Percentiles rank a stretch among this genome's conserved stretches.
Evolutionary conservation across 64 coral and sea anemone species (phyloP).

Genomic region (Montipora cactus): DNA sequence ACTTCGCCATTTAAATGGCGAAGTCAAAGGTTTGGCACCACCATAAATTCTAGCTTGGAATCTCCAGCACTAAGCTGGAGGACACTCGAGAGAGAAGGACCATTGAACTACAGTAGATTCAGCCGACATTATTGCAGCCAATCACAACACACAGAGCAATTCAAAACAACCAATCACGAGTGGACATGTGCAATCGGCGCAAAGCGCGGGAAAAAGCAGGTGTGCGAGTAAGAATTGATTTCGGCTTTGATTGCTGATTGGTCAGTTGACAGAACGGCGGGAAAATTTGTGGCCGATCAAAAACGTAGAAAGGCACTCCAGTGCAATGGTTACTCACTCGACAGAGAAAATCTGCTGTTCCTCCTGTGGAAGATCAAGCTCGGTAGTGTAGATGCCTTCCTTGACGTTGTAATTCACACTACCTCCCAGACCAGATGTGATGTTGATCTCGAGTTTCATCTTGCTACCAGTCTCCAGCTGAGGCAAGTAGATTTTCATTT

Average conservation of each 20-base stretch:
- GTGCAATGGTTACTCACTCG: not conserved
- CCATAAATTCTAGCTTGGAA: too few relatives aligned
- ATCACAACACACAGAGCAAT: not conserved
- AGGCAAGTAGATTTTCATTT: slow-evolving; percentile 25
- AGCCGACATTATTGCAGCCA: too few relatives aligned
- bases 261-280: not conserved
- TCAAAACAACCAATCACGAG: not conserved
- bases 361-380: slow-evolving; percentile 2
- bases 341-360: slow-evolving; percentile 23
- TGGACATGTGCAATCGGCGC: too few relatives aligned
- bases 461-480: slow-evolving; percentile 20
- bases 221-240: not conserved
- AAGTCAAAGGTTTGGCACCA: too few relatives aligned
- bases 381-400: not conserved
- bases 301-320: not conserved
- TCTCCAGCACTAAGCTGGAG: too few relatives aligned
- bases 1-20: too few relatives aligned
- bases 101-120: not conserved
- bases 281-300: too few relatives aligned
- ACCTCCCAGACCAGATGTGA: not conserved
- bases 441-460: not conserved
- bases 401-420: not conserved
- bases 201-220: not conserved
- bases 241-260: not conserved
- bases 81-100: too few relatives aligned